Conservation (phyloP, 2,888 invertebrate species). For the Melinopterus prodromus region DNA sequence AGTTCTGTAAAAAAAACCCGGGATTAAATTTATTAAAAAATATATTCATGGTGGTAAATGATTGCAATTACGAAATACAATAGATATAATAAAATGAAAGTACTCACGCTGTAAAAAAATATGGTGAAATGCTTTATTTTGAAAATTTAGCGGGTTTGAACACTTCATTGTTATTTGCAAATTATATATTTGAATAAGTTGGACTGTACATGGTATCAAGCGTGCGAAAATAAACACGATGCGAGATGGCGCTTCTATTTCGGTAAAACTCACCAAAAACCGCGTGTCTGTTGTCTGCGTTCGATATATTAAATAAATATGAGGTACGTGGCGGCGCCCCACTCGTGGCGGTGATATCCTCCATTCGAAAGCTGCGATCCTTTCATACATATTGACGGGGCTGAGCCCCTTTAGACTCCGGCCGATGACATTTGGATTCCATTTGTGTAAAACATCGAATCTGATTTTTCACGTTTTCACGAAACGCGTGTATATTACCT, state of each 20-base stretch:
- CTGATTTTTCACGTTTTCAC: constrained; percentile 23
- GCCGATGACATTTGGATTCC: constrained; percentile 26
- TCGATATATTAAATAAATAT: constrained; percentile 4
- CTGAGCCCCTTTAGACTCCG: constrained; percentile 12
- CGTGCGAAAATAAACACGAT: background rate
- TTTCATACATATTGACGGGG: constrained; percentile 24
- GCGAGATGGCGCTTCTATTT: background rate
- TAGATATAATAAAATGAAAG: too few relatives aligned
- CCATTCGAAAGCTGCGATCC: constrained; percentile 5
- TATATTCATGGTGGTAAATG: too few relatives aligned
- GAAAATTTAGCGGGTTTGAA: too few relatives aligned
- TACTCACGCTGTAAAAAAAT: too few relatives aligned
- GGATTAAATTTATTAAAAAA: too few relatives aligned
- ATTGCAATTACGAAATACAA: too few relatives aligned
- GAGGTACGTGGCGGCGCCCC: background rate
- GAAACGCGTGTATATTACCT: constrained; percentile 21
- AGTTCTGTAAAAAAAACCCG: too few relatives aligned
- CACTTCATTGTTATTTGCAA: too few relatives aligned
- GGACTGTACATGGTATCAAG: background rate
- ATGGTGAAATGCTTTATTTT: too few relatives aligned
- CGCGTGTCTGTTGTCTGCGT: constrained; percentile 4
- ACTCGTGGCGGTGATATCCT: background rate
- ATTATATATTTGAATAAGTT: too few relatives aligned
- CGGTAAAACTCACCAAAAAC: background rate
- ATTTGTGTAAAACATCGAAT: constrained; percentile 25